Conservation (phyloP, 2,797 vertebrate species). For the Rousettus madagascariensis region DNA sequence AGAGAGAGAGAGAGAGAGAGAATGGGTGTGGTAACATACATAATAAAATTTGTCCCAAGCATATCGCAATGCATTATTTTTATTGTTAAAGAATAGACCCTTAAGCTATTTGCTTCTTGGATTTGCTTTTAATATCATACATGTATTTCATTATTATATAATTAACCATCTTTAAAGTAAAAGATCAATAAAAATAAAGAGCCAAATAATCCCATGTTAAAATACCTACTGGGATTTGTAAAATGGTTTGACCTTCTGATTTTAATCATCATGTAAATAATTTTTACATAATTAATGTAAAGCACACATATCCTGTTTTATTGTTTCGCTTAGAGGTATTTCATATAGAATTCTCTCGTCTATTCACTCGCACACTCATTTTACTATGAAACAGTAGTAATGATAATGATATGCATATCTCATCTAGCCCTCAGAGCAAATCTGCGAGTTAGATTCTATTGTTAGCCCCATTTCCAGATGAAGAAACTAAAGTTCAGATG, state of each 20-base stretch:
- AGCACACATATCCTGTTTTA: background rate
- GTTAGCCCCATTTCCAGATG: background rate
- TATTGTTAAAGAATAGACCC: background rate
- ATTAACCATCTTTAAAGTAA: background rate
- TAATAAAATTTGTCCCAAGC: background rate
- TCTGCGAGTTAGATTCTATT: background rate
- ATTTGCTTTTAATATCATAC: background rate
- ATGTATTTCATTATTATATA: background rate
- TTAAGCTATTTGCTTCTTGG: background rate
- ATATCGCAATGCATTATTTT: background rate
- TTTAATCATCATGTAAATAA: background rate
- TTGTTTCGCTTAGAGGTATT: background rate
- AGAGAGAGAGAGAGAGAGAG: background rate
- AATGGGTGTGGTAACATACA: background rate
- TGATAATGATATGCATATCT: background rate
- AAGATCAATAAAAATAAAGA: background rate
- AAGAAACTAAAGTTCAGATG: background rate
- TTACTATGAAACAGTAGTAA: background rate
- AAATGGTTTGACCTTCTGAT: background rate
- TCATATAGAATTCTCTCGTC: background rate
- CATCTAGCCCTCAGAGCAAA: background rate
- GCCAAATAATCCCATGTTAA: background rate
- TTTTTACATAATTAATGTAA: background rate
- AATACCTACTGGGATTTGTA: background rate
- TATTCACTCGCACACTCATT: background rate